Conservation (phyloP, 2,888 invertebrate species). For the Xylocampa areola region DNA sequence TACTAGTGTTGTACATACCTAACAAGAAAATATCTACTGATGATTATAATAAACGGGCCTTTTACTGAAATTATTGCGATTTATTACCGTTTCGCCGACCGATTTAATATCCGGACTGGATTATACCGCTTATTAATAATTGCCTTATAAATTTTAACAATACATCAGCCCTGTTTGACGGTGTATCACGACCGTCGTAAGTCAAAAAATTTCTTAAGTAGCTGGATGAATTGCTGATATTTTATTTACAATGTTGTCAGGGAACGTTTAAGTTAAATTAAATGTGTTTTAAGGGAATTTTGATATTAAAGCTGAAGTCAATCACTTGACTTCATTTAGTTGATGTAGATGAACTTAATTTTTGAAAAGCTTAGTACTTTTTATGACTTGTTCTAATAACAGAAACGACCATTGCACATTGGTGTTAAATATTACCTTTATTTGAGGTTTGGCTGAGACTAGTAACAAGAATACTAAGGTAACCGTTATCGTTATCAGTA, state of each 20-base stretch:
- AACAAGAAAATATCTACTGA: constrained; percentile 52
- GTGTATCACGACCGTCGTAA: constrained; percentile 66
- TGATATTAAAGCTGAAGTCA: constrained; percentile 35
- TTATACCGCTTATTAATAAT: constrained; percentile 69
- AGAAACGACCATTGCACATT: not conserved
- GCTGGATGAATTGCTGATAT: constrained; percentile 26
- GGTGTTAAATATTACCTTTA: constrained; percentile 12
- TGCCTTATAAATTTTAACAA: constrained; percentile 68
- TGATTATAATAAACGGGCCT: constrained; percentile 58
- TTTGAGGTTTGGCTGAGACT: constrained; percentile 23
- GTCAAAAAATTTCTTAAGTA: constrained; percentile 63
- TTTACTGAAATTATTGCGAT: constrained; percentile 62
- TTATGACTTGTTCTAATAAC: not conserved
- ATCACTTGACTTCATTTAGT: constrained; percentile 13
- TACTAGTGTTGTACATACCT: too few species aligned
- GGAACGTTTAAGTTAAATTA: constrained; percentile 20
- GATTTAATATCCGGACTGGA: constrained; percentile 60
- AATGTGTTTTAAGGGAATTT: constrained; percentile 27
- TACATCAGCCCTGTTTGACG: constrained; percentile 67
- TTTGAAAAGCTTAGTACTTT: not conserved
- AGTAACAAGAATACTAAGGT: constrained; percentile 47
- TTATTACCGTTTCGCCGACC: constrained; percentile 53
- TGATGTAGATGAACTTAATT: not conserved
- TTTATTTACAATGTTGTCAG: constrained; percentile 34
- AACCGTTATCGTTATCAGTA: constrained; percentile 64